Base-by-base conservation (phyloP, 2,888 invertebrate species). In the Sinodicranocentrus sp. region DNA sequence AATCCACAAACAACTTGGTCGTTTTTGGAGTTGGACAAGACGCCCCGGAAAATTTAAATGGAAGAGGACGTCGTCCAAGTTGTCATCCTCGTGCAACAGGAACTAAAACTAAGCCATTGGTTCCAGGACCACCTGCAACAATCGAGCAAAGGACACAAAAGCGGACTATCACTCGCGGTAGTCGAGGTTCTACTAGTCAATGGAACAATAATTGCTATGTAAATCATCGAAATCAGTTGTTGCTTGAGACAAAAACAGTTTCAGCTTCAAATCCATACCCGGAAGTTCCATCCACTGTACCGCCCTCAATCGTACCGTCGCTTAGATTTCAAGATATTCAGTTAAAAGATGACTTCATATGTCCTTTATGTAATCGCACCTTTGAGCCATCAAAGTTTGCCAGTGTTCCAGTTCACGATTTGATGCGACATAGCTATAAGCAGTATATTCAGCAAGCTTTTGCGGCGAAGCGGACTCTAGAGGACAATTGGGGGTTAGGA, bases 401-500 rank as follows among this genome's bases (percentile, higher is more conserved):
- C 23, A 28, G 0, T 19, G 65, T 44, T 48, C 43, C 61, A 8
- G 61, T 44, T 3, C 8, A 39, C 23, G 76, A 76, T 5, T 3
- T 54, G 1, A 76, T 76, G 76, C 26, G 17, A n/a, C 65, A 65
- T 33, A 76, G 76, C 23, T 10, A n/a, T 33, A 17, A 15, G 17
- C 13, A 15, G 5, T 59, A 63, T 39, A 61, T 26, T 3, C 43
- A 73, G 19, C 13, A 10, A 48, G n/a, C 8, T 19, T n/a, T 28
- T 6, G 26, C 17, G 13, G 21, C 15, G 13, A 65, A 59, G 19
- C 54, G 59, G 26, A 33, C 26, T 0, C 23, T 82, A 63, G 82
- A 82, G 54, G 70, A 70, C 0, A 68, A 52, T 0, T 82, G 82
- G 82, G 76, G 57, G 17, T 44, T 25, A 2, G 1, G n/a, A 2